Conservation (phyloP, 2,797 vertebrate genomes). For the Falco naumanni region DNA sequence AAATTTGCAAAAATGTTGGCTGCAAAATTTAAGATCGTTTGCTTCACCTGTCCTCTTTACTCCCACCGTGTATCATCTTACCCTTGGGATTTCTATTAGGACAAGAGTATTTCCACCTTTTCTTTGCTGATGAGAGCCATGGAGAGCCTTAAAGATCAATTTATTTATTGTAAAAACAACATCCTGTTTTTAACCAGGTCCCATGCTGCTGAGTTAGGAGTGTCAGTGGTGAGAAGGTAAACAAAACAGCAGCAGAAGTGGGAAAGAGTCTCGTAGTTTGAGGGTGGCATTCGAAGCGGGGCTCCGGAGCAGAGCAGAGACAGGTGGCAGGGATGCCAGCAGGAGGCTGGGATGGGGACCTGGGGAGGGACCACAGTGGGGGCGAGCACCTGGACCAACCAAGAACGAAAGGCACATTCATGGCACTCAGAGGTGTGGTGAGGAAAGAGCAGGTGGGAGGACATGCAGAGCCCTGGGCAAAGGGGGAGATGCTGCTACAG, state of each 20-base stretch:
- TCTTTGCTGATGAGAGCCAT: neutral
- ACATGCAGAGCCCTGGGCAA: rapidly evolving
- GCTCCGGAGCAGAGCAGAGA: neutral
- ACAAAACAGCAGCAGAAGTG: neutral
- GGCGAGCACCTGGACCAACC: rapidly evolving
- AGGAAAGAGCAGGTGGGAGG: neutral
- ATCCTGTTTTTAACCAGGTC: neutral
- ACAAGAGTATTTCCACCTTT: neutral
- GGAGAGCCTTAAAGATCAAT: neutral
- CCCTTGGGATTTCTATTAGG: neutral
- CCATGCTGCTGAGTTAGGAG: neutral
- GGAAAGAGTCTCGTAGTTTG: neutral
- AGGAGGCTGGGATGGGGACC: neutral
- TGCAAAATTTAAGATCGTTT: neutral
- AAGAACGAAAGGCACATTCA: neutral
- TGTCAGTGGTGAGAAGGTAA: neutral
- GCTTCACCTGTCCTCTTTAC: neutral
- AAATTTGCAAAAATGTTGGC: neutral
- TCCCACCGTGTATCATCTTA: neutral
- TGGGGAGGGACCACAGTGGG: neutral
- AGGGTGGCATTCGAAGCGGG: neutral
- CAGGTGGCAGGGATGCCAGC: neutral
- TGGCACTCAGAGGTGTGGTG: neutral
- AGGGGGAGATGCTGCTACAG: neutral
- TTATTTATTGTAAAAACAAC: neutral